Conservation (phyloP, 2,113 vertebrate genomes). For the Macrotus californicus region DNA sequence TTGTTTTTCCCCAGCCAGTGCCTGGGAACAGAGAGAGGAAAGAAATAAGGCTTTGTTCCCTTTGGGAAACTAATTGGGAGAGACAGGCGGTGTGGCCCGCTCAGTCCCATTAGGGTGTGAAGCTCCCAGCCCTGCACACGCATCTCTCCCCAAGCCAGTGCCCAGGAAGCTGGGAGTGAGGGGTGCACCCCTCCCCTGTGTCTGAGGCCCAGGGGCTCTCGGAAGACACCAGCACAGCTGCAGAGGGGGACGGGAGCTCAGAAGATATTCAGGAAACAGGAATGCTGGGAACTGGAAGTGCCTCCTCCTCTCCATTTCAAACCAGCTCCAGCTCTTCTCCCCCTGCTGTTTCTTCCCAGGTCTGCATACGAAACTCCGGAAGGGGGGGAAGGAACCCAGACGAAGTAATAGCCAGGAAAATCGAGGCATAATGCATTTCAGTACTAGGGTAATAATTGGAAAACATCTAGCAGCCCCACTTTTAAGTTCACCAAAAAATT, state of each 20-base stretch:
- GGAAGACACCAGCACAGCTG: background rate
- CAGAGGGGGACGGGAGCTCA: background rate
- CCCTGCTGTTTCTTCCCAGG: slow-evolving; percentile 30
- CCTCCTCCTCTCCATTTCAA: background rate
- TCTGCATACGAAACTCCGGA: background rate
- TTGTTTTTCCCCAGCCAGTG: slow-evolving; percentile 11
- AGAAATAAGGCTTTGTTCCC: slow-evolving; percentile 66
- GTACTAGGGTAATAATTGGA: background rate
- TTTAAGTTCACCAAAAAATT: background rate
- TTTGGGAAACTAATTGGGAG: slow-evolving; percentile 55
- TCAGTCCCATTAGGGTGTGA: background rate
- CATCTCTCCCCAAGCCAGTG: background rate
- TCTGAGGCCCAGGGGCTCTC: background rate
- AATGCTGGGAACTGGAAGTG: background rate
- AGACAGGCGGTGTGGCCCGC: background rate
- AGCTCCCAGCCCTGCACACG: background rate
- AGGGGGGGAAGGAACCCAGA: background rate
- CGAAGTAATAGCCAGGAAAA: background rate
- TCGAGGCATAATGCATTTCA: background rate
- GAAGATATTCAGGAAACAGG: background rate
- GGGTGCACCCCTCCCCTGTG: background rate
- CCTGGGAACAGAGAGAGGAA: slow-evolving; percentile 59
- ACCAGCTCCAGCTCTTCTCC: background rate
- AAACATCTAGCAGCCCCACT: background rate
- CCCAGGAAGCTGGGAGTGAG: background rate